Evolutionary conservation across 1,140 invertebrate species (phyloP), one percentile per base, ranked within the genome.

Genomic region (Aethina tumida): DNA sequence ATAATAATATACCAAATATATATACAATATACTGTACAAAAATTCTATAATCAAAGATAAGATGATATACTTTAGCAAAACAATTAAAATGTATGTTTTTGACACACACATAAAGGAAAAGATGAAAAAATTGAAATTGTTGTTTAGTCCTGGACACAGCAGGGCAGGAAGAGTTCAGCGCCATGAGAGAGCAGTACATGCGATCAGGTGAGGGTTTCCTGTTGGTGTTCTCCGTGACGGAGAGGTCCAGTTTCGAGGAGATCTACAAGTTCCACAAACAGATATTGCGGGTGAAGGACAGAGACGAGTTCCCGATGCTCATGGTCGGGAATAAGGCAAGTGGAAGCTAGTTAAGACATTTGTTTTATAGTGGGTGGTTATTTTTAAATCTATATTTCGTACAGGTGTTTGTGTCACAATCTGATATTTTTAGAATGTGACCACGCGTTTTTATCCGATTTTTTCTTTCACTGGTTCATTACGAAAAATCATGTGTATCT

Each of bases 111-210:
- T n/a, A n/a, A n/a, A n/a, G n/a, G n/a, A 30, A n/a, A 30, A 39
- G 22, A 39, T 30, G 12, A n/a, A n/a, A n/a, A n/a, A n/a, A n/a
- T n/a, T n/a, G n/a, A n/a, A n/a, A n/a, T n/a, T 31, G 31, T 37
- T 14, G 45, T 49, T 29, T 36, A 47, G 53, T 98, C 58, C 66
- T 97, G 52, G 94, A 98, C 62, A 98, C 94, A 9, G 94, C 94
- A 20, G 94, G 94, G 0, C 94, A 97, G 66, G 94, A 97, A 55
- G 94, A 97, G 66, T 98, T 97, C 61, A 93, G 90, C 61, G 91
- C 92, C 4, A 97, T 97, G 91, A 70, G 91, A 34, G 91, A 96
- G 62, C 88, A 94, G 60, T 94, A 94, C 63, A 94, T 95, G 90
- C 68, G 90, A 39, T 92, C 88, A 1, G 94, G 94, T 5, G 93